Evolutionary conservation across 2,888 invertebrate species (phyloP).

Genomic region (Hydraecia micacea): DNA sequence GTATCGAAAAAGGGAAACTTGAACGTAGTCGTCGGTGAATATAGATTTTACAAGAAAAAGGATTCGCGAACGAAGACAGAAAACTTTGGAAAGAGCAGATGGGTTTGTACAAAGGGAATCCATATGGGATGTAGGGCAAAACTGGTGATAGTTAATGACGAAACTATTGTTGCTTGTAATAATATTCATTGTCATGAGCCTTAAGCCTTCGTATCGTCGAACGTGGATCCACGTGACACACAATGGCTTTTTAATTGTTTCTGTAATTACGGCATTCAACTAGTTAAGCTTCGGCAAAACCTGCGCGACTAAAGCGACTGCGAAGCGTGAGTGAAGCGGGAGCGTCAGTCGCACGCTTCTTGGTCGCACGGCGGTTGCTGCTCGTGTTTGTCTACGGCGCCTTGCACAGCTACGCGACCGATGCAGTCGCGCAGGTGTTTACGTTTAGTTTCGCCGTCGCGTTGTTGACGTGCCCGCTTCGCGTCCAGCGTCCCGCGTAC

Average conservation of each 20-base stretch:
- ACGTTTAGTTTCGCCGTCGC: no score
- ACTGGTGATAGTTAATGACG: conserved; percentile 23
- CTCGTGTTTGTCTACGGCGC: no score
- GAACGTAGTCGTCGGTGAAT: conserved; percentile 28
- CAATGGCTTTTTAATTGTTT: not conserved
- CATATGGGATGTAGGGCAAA: conserved; percentile 40
- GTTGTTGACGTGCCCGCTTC: no score
- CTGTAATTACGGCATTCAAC: not conserved
- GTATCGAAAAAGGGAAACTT: conserved; percentile 42
- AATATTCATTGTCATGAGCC: conserved; percentile 46
- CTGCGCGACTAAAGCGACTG: no score
- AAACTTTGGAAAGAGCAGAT: conserved; percentile 22
- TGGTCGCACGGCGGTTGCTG: no score
- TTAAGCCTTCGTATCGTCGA: not conserved
- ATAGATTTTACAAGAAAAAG: conserved; percentile 49
- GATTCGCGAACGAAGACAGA: conserved; percentile 21
- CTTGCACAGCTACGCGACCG: no score
- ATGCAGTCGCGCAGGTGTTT: no score
- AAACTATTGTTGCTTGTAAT: conserved; percentile 25
- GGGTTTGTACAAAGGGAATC: conserved; percentile 33
- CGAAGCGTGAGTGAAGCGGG: no score
- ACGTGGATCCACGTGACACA: not conserved
- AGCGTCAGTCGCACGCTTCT: no score
- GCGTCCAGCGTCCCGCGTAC: no score
- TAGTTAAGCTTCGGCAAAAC: no score